phyloP scores from a whole-genome alignment of 2,797 vertebrate genomes.

The Enoplosus armatus region DNA sequence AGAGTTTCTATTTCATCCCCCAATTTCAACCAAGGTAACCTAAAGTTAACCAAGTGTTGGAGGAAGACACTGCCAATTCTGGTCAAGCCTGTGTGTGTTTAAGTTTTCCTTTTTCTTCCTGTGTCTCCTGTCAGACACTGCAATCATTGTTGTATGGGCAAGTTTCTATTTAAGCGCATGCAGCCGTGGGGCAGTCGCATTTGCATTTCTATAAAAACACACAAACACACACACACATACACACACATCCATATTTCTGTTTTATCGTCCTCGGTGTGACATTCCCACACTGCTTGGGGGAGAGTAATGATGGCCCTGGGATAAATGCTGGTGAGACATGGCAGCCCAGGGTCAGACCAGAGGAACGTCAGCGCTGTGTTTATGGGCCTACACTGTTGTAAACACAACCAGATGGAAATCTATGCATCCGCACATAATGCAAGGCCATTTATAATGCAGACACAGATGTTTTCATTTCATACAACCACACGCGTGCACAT shows the following conservation, averaged over 20 bases:
- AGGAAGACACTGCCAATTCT: slow-evolving; percentile 82
- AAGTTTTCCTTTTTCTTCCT: slow-evolving; percentile 74
- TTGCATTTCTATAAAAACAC: slow-evolving; percentile 83
- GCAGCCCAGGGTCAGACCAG: slow-evolving; percentile 78
- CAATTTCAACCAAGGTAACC: slow-evolving; percentile 78
- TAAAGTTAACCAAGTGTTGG: slow-evolving; percentile 77
- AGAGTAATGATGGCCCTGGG: slow-evolving; percentile 82
- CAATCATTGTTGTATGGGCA: slow-evolving; percentile 81
- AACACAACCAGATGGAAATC: slow-evolving; percentile 79
- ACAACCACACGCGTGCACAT: slow-evolving; percentile 15
- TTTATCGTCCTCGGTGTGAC: slow-evolving; percentile 78
- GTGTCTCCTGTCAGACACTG: slow-evolving; percentile 78
- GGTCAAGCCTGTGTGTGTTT: slow-evolving; percentile 78
- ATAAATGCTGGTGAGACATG: slow-evolving; percentile 82
- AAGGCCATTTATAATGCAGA: slow-evolving; percentile 51
- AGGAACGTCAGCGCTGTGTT: slow-evolving; percentile 76
- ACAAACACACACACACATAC: slow-evolving; percentile 67
- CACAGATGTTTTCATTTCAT: slow-evolving; percentile 62
- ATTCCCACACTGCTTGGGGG: slow-evolving; percentile 81
- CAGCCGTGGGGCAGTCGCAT: slow-evolving; percentile 65
- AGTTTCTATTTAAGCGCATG: slow-evolving; percentile 72
- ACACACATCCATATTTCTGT: slow-evolving; percentile 80
- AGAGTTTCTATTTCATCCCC: slow-evolving; percentile 70
- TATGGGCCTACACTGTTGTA: slow-evolving; percentile 74
- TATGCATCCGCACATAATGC: slow-evolving; percentile 72